Conservation (phyloP, 2,888 invertebrate species). For the Drosophila tripunctata region DNA sequence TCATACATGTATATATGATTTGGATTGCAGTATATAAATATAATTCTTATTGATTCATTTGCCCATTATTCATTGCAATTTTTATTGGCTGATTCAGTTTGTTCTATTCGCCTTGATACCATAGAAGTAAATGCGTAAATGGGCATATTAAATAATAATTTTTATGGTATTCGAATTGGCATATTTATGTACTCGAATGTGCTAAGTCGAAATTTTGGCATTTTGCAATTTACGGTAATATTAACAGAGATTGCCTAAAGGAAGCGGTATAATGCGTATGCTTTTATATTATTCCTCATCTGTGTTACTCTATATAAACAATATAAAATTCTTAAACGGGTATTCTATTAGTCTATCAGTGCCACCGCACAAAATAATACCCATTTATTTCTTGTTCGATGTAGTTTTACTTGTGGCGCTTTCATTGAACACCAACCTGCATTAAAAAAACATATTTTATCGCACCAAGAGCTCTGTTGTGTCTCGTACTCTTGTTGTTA, state of each 20-base stretch:
- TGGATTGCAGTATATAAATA: background rate
- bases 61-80: background rate
- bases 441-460: conserved; percentile 75
- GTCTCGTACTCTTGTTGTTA: conserved; percentile 18
- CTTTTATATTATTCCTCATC: too few species aligned
- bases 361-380: background rate
- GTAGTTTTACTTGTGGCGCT: conserved; percentile 53
- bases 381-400: conserved; percentile 1
- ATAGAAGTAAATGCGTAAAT: background rate
- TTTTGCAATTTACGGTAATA: conserved; percentile 3
- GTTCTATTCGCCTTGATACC: conserved; percentile 12
- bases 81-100: conserved; percentile 10
- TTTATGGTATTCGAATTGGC: background rate
- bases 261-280: background rate
- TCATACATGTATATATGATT: conserved; percentile 4
- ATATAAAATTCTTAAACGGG: background rate
- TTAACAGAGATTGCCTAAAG: background rate
- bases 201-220: background rate
- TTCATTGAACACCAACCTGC: conserved; percentile 65
- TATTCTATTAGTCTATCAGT: conserved; percentile 1
- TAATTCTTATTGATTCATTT: background rate
- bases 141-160: background rate
- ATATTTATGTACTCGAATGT: background rate
- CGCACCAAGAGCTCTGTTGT: conserved; percentile 34
- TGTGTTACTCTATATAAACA: too few species aligned